Conservation (phyloP, 2,113 vertebrate species). For the Xyliphius kryptos region DNA sequence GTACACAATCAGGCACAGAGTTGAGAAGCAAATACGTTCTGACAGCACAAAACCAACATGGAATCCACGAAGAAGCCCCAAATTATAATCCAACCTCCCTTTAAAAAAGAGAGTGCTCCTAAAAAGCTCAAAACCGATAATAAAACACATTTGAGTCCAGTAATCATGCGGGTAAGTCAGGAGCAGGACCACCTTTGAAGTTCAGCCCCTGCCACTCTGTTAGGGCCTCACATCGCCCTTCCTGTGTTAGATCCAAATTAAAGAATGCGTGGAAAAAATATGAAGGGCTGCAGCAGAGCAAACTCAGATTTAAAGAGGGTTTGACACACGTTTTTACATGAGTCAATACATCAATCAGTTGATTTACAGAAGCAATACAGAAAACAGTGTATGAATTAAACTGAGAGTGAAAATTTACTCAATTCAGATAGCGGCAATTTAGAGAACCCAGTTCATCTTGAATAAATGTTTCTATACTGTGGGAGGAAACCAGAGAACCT, state of each 20-base stretch:
- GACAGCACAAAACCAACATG: constrained; percentile 2
- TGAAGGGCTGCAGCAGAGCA: constrained; percentile 40
- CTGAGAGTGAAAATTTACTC: too few relatives aligned
- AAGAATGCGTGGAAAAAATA: constrained; percentile 31
- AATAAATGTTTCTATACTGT: too few relatives aligned
- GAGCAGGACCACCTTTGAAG: constrained; percentile 54
- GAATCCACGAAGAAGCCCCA: constrained; percentile 2
- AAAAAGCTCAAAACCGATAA: constrained; percentile 1
- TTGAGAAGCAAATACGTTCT: constrained; percentile 2
- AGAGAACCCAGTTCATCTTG: too few relatives aligned
- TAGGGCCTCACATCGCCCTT: constrained; percentile 23
- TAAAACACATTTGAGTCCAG: constrained; percentile 21
- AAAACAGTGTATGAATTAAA: too few relatives aligned
- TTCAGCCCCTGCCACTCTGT: constrained; percentile 44
- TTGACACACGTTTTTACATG: background rate
- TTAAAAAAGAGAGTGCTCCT: constrained; percentile 10
- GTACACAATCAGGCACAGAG: background rate
- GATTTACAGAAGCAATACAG: too few relatives aligned
- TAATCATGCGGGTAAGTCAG: constrained; percentile 25
- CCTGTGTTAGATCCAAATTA: constrained; percentile 47
- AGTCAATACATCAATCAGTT: background rate
- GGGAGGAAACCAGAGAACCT: too few relatives aligned
- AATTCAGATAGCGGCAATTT: too few relatives aligned
- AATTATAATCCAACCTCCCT: background rate
- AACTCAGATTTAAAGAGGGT: constrained; percentile 8